phyloP scores from a whole-genome alignment of 2,888 invertebrate species.

The Zootermopsis nevadensis region DNA sequence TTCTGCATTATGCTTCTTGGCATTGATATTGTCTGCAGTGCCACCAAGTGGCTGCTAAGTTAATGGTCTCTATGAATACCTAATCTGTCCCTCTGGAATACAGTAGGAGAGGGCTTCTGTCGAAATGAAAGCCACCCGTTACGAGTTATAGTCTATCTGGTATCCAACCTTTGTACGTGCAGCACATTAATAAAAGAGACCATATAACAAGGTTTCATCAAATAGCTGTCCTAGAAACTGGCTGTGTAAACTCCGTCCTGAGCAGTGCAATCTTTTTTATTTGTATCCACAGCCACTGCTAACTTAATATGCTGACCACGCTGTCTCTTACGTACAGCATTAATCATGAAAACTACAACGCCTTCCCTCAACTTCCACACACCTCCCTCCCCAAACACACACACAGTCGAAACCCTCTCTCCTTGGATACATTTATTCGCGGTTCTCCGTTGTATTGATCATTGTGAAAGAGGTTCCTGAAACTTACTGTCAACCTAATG shows the following conservation, averaged over 20 bases:
- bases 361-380: neutral
- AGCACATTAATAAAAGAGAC: constrained; percentile 8
- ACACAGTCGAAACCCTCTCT: neutral
- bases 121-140: neutral
- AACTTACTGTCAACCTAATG: too few species aligned
- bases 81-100: too few species aligned
- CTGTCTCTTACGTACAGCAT: constrained; percentile 4
- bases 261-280: neutral
- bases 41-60: too few species aligned
- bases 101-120: neutral
- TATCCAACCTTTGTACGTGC: constrained; percentile 19
- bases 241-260: neutral
- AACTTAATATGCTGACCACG: constrained; percentile 3
- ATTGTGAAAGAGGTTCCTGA: neutral
- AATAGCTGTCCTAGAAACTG: constrained; percentile 14
- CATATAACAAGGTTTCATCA: constrained; percentile 22
- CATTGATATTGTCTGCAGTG: too few species aligned
- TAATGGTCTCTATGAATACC: too few species aligned
- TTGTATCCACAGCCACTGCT: neutral
- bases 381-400: neutral
- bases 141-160: neutral
- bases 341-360: constrained; percentile 14
- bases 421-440: neutral
- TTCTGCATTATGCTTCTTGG: too few species aligned
- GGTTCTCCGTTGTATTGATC: neutral